Conservation (phyloP, 2,113 vertebrate genomes). For the Aviceda subcristata region DNA sequence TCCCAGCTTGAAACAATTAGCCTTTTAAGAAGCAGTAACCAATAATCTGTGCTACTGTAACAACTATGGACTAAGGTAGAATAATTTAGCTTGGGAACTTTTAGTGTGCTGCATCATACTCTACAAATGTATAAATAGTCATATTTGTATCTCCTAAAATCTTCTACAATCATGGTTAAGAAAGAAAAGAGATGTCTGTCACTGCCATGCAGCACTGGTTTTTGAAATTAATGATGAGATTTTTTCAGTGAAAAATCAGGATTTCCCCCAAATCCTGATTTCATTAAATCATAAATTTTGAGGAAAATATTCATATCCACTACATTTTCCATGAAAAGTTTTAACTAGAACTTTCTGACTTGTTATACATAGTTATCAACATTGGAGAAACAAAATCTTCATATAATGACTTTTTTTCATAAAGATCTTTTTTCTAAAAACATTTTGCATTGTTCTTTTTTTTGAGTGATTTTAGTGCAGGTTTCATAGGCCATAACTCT, state of each 20-base stretch:
- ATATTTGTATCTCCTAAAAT: not conserved
- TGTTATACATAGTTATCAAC: not conserved
- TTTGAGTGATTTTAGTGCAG: not conserved
- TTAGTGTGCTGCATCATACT: no score
- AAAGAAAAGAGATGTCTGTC: not conserved
- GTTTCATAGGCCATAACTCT: not conserved
- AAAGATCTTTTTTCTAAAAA: not conserved
- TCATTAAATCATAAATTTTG: not conserved
- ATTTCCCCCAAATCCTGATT: not conserved
- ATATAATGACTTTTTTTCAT: not conserved
- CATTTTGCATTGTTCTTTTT: not conserved
- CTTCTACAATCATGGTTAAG: not conserved
- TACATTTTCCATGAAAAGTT: not conserved
- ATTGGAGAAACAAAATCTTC: not conserved
- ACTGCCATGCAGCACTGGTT: not conserved
- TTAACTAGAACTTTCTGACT: not conserved
- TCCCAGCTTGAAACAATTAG: not conserved
- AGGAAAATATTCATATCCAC: not conserved
- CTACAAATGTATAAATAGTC: not conserved
- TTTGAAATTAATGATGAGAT: not conserved
- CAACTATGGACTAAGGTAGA: not conserved
- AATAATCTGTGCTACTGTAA: not conserved
- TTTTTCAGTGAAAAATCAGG: not conserved
- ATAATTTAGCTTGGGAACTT: not conserved
- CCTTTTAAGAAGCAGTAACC: not conserved